Percentiles rank a stretch among this genome's conserved stretches.
phyloP scores from a whole-genome alignment of 2,113 vertebrate genomes.

The Anoura caudifer region DNA sequence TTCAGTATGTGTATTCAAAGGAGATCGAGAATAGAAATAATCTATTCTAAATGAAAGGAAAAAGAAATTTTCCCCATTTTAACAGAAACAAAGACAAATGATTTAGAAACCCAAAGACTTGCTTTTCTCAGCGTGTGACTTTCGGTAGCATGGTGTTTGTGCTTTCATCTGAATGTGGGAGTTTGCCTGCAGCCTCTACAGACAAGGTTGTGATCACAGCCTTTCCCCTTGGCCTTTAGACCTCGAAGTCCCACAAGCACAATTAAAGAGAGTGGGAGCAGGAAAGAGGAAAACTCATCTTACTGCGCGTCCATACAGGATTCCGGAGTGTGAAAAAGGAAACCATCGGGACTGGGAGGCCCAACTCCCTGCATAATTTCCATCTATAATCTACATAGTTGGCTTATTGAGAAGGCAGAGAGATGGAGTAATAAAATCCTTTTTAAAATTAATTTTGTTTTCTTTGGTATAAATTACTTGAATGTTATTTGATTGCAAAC shows the following conservation, averaged over 20 bases:
- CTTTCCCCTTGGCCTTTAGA: slow-evolving; percentile 59
- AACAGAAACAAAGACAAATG: not conserved
- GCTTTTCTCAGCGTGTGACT: not conserved
- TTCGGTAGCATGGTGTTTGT: not conserved
- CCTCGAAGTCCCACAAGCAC: slow-evolving; percentile 71
- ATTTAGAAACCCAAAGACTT: not conserved
- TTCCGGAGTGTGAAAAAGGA: slow-evolving; percentile 68
- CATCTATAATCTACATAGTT: slow-evolving; percentile 65
- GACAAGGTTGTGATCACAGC: slow-evolving; percentile 27
- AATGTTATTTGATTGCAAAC: not conserved
- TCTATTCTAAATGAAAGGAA: not conserved
- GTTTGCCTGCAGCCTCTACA: slow-evolving; percentile 51
- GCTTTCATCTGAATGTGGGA: slow-evolving; percentile 26
- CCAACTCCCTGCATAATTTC: slow-evolving; percentile 70
- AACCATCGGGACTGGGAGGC: slow-evolving; percentile 65
- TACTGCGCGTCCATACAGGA: slow-evolving; percentile 49
- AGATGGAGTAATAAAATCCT: slow-evolving; percentile 31
- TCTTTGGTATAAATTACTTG: not conserved
- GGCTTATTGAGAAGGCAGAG: slow-evolving; percentile 47
- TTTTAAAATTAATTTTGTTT: not conserved
- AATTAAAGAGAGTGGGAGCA: slow-evolving; percentile 66
- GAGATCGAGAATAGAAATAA: not conserved
- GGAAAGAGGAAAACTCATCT: slow-evolving; percentile 47
- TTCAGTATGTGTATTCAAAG: not conserved
- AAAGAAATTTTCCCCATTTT: not conserved